Evolutionary conservation across 1,140 invertebrate species (phyloP).

Genomic region (Lineus longissimus): DNA sequence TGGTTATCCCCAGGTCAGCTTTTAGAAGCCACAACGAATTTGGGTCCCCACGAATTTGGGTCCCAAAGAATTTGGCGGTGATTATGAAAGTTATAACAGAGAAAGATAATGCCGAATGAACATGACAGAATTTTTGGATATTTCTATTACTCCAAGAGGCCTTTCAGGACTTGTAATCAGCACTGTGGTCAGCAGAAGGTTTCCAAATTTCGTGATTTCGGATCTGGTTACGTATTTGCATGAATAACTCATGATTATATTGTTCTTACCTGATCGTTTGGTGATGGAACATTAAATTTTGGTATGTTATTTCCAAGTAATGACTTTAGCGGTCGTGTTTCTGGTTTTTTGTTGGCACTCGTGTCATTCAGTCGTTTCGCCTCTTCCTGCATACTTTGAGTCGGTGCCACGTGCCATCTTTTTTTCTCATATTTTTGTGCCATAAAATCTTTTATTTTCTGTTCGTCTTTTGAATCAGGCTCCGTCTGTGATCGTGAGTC

Average conservation of each 20-base stretch:
- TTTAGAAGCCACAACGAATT: too few relatives aligned
- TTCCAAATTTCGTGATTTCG: too few relatives aligned
- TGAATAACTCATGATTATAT: too few relatives aligned
- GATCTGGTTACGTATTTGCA: too few relatives aligned
- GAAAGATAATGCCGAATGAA: background rate
- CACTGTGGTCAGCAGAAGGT: too few relatives aligned
- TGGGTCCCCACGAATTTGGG: too few relatives aligned
- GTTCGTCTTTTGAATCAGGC: slow-evolving; percentile 74
- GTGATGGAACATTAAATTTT: slow-evolving; percentile 23
- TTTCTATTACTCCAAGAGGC: too few relatives aligned
- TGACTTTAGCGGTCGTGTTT: slow-evolving; percentile 38
- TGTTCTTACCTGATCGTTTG: slow-evolving; percentile 32
- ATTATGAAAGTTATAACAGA: background rate
- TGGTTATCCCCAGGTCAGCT: too few relatives aligned
- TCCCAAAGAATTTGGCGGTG: background rate
- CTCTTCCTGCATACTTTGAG: slow-evolving; percentile 47
- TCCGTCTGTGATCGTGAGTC: slow-evolving; percentile 54
- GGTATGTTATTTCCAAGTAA: slow-evolving; percentile 39
- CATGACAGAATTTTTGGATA: too few relatives aligned
- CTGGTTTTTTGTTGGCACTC: slow-evolving; percentile 25
- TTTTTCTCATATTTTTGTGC: slow-evolving; percentile 90
- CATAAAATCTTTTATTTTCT: slow-evolving; percentile 86
- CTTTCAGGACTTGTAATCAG: too few relatives aligned
- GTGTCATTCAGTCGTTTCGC: slow-evolving; percentile 43
- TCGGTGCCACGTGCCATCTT: slow-evolving; percentile 58